A percentile compares a stretch with the other conserved stretches of the same genome.
Evolutionary conservation across 2,797 vertebrate genomes (phyloP).

Genomic region (Parotocinclus haroldoi): DNA sequence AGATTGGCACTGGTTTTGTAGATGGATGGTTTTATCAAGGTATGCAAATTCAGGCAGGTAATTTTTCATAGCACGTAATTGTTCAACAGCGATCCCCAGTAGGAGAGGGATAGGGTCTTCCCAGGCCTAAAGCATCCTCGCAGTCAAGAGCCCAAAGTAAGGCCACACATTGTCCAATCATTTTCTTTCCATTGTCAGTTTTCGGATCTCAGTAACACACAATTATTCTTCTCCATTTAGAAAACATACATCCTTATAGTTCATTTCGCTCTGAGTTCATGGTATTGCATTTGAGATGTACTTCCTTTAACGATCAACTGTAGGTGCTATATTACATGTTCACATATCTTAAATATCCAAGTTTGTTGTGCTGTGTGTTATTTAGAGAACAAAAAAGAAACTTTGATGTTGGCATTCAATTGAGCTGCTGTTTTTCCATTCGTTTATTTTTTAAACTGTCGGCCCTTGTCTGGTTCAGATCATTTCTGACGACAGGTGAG

Average conservation of each 20-base stretch:
- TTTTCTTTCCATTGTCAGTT: slow-evolving; percentile 97
- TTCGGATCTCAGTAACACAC: slow-evolving; percentile 94
- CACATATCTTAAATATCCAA: slow-evolving; percentile 99
- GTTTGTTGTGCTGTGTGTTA: slow-evolving; percentile 96
- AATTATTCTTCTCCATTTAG: slow-evolving; percentile 74
- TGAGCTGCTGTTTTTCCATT: slow-evolving; percentile 76
- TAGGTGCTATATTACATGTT: slow-evolving; percentile 99
- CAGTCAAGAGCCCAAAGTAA: slow-evolving; percentile 99
- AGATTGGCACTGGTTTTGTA: slow-evolving; percentile 98
- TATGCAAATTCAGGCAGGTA: slow-evolving; percentile 91
- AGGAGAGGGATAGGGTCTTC: slow-evolving; percentile 94
- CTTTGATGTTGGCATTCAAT: slow-evolving; percentile 83
- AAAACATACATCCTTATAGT: slow-evolving; percentile 76
- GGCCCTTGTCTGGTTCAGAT: slow-evolving; percentile 68
- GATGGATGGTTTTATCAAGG: slow-evolving; percentile 88
- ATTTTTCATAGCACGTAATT: slow-evolving; percentile 99
- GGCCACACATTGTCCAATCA: slow-evolving; percentile 95
- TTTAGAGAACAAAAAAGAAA: slow-evolving; percentile 78
- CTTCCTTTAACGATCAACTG: slow-evolving; percentile 99
- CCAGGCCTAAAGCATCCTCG: slow-evolving; percentile 91
- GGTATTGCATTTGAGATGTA: slow-evolving; percentile 84
- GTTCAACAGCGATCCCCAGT: slow-evolving; percentile 88
- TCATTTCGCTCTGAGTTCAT: slow-evolving; percentile 74
- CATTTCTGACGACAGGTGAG: slow-evolving; percentile 63
- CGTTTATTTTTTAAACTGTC: slow-evolving; percentile 67